Base-by-base conservation (phyloP, 2,888 invertebrate genomes). In the Heliconius aoede region DNA sequence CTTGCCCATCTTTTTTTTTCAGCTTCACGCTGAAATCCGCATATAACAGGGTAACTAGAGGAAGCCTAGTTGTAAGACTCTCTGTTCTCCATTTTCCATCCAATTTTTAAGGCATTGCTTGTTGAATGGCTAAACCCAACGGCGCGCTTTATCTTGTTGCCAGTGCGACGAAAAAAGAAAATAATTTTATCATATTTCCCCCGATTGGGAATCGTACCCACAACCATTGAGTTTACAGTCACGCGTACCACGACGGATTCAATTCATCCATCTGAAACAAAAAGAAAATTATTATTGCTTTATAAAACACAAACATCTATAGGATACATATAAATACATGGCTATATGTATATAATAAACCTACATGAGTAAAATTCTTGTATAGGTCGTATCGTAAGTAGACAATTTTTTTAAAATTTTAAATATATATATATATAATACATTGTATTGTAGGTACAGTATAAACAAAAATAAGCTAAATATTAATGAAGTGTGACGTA, bases 191-290 rank as follows among this genome's bases (percentile, higher is more conserved):
- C n/a, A n/a, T n/a, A n/a, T 55, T 55, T 18, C 46, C 11, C 11
- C n/a, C n/a, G 1, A 9, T n/a, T 55, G 55, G 1, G n/a, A 55
- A 55, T 55, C 9, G 55, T n/a, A n/a, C 46, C 46, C 46, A 46
- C 13, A 13, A 11, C 4, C 9, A 11, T 55, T n/a, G 55, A 55
- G n/a, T 55, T 55, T 55, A 55, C 3, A 1, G 11, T 55, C 55
- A 11, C 55, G 55, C 9, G 51, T n/a, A 15, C 13, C 26, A 60
- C 13, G 11, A 21, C n/a, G 26, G 24, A 21, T 55, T 2, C 28
- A 18, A 46, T n/a, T 55, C 32, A 28, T 60, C 32, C 32, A 72
- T 77, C 80, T 80, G 80, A 77, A 80, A 80, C 79, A 79, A 79
- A 68, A 8, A 55, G 75, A 15, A 46, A 26, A n/a, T 64, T 58